Base-by-base conservation (phyloP, 2,113 vertebrate genomes). In the Phylloscopus trochilus region DNA sequence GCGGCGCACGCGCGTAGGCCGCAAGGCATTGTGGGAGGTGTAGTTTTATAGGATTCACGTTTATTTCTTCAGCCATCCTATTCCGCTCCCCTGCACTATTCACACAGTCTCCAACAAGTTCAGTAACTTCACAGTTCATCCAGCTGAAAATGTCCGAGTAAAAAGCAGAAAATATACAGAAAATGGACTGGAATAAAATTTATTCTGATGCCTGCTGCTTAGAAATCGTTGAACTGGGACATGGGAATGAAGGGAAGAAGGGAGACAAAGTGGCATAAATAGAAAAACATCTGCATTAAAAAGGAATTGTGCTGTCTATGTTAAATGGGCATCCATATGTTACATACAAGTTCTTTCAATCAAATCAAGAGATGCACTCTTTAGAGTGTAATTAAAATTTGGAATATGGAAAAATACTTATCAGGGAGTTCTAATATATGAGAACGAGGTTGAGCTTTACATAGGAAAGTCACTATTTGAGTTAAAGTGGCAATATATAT, bases 1-100 rank as follows among this genome's bases (percentile, higher is more conserved):
- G 3, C 1, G 1, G 22, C 3, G 41, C 39, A 8, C 0, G 27
- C 22, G 13, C 3, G 2, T 3, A 1, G 2, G 8, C 26, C 60
- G 84, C 64, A 37, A 16, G 18, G 70, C 20, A 0, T 19, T 2
- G 1, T 19, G 77, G 85, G 77, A 55, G 8, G 0, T 44, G 90
- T 49, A 51, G 87, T 51, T 56, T 30, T 22, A 12, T 10, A 5
- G 13, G 17, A 6, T 2, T 6, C 4, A 10, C 0, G 17, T 10
- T 20, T 23, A 1, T 53, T 53, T 27, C 22, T 33, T 27, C 47
- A 10, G 24, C 27, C 13, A 3, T 19, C 6, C 10, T 10, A 2
- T 11, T 35, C 41, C 5, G 17, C 21, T 47, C 11, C 18, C 6
- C 35, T 9, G 21, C 6, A 1, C 37, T 64, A 1, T 10, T 81